phyloP scores from a whole-genome alignment of 1,140 invertebrate species.

The Drosophila auraria region DNA sequence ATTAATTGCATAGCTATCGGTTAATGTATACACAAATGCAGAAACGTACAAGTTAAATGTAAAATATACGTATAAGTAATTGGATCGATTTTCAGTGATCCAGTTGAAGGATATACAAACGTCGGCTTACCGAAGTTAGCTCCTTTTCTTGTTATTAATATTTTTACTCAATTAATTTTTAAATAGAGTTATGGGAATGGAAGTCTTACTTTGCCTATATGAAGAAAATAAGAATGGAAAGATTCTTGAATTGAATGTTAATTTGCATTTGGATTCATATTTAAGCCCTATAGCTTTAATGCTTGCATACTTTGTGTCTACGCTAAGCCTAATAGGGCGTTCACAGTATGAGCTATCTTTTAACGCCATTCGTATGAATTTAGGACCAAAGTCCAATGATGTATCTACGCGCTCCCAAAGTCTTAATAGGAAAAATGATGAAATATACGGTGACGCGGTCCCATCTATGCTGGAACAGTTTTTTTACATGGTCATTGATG shows the following conservation, averaged over 20 bases:
- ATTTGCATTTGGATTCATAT: slow-evolving; percentile 89
- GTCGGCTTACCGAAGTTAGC: no score
- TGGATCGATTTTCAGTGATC: no score
- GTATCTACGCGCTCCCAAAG: not conserved
- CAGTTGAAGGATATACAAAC: no score
- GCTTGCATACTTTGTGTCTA: slow-evolving; percentile 90
- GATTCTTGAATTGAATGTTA: slow-evolving; percentile 59
- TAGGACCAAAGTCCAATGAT: slow-evolving; percentile 13
- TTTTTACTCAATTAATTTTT: slow-evolving; percentile 44
- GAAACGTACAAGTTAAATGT: no score
- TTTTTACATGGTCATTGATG: slow-evolving; percentile 88
- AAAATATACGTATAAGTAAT: no score
- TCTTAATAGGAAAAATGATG: not conserved
- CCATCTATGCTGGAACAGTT: slow-evolving; percentile 87
- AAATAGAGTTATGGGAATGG: slow-evolving; percentile 89
- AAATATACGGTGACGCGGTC: slow-evolving; percentile 10
- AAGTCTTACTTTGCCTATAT: slow-evolving; percentile 85
- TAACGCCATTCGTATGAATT: slow-evolving; percentile 30
- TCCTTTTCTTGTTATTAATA: no score
- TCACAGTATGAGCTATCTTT: slow-evolving; percentile 86
- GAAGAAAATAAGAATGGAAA: slow-evolving; percentile 87
- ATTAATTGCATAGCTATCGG: no score
- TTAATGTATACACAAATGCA: no score
- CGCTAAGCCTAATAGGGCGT: slow-evolving; percentile 89
- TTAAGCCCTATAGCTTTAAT: slow-evolving; percentile 91